Conservation (phyloP, 2,113 vertebrate species). For the Rafetus swinhoei region DNA sequence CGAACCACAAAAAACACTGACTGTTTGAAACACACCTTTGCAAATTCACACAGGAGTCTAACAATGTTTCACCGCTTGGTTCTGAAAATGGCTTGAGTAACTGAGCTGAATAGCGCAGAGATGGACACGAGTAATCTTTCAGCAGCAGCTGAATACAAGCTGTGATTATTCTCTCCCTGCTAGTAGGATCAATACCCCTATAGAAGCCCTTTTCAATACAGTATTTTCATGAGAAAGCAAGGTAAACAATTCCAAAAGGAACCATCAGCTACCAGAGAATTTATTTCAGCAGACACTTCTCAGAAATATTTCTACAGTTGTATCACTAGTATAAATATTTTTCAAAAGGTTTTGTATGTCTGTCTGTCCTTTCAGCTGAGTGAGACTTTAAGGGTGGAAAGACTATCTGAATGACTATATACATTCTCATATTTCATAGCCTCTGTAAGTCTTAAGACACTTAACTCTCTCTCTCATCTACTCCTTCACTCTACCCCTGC, state of each 20-base stretch:
- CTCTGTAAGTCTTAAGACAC: not conserved
- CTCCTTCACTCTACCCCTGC: not conserved
- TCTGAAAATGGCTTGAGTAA: not conserved
- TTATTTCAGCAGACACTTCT: conserved; percentile 31
- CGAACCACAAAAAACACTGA: not conserved
- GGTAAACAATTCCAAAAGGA: conserved; percentile 43
- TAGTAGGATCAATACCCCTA: conserved; percentile 22
- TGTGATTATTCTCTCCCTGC: conserved; percentile 1
- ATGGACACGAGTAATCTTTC: not conserved
- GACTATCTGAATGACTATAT: not conserved
- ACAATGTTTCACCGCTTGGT: not conserved
- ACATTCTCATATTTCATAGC: not conserved
- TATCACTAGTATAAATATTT: not conserved
- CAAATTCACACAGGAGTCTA: not conserved
- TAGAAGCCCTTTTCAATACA: conserved; percentile 15
- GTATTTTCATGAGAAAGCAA: conserved; percentile 53
- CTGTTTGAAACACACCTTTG: not conserved
- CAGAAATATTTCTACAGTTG: conserved; percentile 33
- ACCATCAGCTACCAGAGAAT: conserved; percentile 22
- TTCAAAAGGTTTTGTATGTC: not conserved
- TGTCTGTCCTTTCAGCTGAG: fast-evolving
- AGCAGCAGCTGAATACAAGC: conserved; percentile 17
- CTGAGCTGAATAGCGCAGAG: not conserved
- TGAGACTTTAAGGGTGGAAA: not conserved
- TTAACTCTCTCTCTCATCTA: not conserved